Conservation (phyloP, 2,888 invertebrate species). For the Drosophila siamana region DNA sequence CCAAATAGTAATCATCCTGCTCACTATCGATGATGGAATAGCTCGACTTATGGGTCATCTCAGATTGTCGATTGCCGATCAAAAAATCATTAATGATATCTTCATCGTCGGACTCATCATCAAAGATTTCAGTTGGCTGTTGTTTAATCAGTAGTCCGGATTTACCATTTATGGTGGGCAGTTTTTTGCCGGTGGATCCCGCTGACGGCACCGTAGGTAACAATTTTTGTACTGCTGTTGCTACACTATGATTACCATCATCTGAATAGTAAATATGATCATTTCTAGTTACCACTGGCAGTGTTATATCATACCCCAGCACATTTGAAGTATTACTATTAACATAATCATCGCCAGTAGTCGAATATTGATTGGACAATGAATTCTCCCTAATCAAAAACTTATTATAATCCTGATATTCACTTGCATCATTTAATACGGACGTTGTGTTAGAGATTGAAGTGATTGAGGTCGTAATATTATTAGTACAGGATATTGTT, state of each 20-base stretch:
- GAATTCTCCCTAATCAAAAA: conserved; percentile 42
- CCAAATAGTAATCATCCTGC: conserved; percentile 83
- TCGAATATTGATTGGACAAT: conserved; percentile 47
- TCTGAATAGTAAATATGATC: conserved; percentile 40
- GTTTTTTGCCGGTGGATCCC: conserved; percentile 83
- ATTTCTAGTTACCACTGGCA: conserved; percentile 12
- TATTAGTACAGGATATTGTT: conserved; percentile 15
- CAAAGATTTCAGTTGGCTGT: conserved; percentile 84
- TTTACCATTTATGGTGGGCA: conserved; percentile 84
- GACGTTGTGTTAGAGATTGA: not conserved
- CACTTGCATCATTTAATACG: conserved; percentile 7
- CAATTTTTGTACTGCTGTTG: conserved; percentile 48
- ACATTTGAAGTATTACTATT: conserved; percentile 71
- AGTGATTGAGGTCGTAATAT: not conserved
- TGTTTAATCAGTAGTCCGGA: conserved; percentile 82
- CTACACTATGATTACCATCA: conserved; percentile 50
- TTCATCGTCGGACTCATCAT: conserved; percentile 69
- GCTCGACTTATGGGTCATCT: conserved; percentile 57
- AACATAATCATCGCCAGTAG: conserved; percentile 71
- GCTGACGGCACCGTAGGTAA: conserved; percentile 80
- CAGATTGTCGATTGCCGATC: conserved; percentile 31
- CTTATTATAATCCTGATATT: conserved; percentile 47
- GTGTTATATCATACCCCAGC: conserved; percentile 31
- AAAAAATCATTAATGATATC: conserved; percentile 59
- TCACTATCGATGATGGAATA: conserved; percentile 83